phyloP scores from a whole-genome alignment of 92 coral and sea anemone genomes.

The Phenganax subtilis region DNA sequence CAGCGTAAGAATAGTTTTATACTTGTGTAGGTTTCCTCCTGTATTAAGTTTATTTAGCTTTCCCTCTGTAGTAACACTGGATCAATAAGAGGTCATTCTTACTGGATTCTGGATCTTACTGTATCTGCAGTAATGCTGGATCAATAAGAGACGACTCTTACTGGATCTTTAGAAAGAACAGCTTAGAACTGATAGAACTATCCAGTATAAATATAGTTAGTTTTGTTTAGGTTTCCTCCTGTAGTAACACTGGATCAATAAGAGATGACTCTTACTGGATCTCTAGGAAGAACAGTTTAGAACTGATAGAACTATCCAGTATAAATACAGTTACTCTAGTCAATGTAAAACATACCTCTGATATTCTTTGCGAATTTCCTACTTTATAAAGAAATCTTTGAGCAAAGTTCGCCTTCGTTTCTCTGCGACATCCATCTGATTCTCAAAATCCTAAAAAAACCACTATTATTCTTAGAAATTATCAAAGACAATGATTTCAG shows the following conservation, averaged over 20 bases:
- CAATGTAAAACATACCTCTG: neutral
- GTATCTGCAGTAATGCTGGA: too few species aligned
- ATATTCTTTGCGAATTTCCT: neutral
- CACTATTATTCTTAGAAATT: neutral
- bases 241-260: too few species aligned
- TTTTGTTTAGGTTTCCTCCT: too few species aligned
- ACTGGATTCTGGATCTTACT: neutral
- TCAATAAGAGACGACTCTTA: too few species aligned
- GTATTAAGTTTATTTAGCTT: too few species aligned
- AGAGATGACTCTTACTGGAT: neutral
- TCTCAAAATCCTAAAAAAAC: conserved; percentile 74
- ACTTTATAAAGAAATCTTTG: conserved; percentile 67
- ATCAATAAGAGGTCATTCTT: neutral
- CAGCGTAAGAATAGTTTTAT: too few species aligned
- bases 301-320: neutral
- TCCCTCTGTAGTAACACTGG: too few species aligned
- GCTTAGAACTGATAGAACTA: too few species aligned
- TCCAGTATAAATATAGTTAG: too few species aligned
- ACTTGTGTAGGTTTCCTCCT: too few species aligned
- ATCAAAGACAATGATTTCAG: neutral
- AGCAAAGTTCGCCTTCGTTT: conserved; percentile 78
- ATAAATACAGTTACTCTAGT: neutral
- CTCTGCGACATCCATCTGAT: conserved; percentile 98
- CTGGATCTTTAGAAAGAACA: too few species aligned
- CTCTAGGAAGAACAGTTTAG: neutral